A percentile compares a stretch with the other conserved stretches of the same genome.
Evolutionary conservation across 2,797 vertebrate species (phyloP).

Genomic region (Manis crassicaudata): DNA sequence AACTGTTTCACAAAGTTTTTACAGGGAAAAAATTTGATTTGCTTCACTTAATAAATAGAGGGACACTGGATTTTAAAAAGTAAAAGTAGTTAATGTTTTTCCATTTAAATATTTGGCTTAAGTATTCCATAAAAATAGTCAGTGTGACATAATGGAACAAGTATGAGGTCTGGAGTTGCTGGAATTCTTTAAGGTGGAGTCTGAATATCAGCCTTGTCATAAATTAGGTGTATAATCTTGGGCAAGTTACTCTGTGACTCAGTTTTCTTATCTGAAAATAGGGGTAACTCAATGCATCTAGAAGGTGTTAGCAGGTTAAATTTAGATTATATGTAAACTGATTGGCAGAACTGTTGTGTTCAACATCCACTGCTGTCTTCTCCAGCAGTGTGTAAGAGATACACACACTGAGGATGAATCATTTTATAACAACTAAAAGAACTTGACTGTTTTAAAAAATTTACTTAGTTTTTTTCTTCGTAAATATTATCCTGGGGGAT

Average conservation of each 20-base stretch:
- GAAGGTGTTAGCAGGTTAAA: not conserved
- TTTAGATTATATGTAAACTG: not conserved
- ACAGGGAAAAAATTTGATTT: not conserved
- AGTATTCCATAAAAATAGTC: not conserved
- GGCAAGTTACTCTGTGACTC: not conserved
- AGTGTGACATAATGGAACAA: not conserved
- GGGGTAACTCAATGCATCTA: not conserved
- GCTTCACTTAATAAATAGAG: not conserved
- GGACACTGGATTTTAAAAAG: not conserved
- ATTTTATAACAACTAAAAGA: not conserved
- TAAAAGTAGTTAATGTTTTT: not conserved
- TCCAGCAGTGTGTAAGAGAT: not conserved
- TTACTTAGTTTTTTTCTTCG: not conserved
- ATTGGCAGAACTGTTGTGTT: not conserved
- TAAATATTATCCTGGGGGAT: not conserved
- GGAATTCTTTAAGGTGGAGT: not conserved
- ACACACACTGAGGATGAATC: not conserved
- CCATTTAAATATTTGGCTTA: slow-evolving; percentile 20
- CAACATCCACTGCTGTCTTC: not conserved
- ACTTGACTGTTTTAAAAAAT: not conserved
- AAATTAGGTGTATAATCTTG: not conserved
- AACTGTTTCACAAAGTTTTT: not conserved
- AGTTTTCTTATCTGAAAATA: not conserved
- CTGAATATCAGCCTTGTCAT: not conserved
- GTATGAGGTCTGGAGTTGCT: too few species aligned